Conservation (phyloP, 2,113 vertebrate species). For the Sceloporus tristichus region DNA sequence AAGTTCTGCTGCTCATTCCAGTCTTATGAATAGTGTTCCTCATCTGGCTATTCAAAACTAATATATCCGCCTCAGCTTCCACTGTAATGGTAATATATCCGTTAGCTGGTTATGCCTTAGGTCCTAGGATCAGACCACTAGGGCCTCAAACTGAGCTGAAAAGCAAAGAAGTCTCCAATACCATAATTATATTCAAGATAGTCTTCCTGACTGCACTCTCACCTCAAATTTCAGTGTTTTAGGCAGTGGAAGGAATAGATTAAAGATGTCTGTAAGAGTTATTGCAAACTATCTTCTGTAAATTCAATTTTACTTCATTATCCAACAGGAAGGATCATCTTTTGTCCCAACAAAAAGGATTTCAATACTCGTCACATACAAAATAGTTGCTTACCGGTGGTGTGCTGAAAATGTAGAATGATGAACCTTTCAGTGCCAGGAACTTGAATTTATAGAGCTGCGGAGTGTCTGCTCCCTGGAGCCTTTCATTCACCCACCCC, state of each 20-base stretch:
- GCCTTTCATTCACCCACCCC: conserved; percentile 91
- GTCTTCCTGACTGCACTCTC: background rate
- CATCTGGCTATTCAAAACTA: background rate
- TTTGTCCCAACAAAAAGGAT: background rate
- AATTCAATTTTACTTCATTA: conserved; percentile 21
- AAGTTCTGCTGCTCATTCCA: conserved; percentile 7
- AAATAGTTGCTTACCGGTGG: conserved; percentile 85
- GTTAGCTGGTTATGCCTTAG: background rate
- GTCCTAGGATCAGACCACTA: background rate
- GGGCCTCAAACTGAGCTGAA: background rate
- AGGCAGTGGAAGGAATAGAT: background rate
- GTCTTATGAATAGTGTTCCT: background rate
- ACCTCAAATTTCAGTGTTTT: conserved; percentile 6
- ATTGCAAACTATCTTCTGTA: conserved; percentile 24
- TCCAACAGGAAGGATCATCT: conserved; percentile 17
- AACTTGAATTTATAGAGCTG: conserved; percentile 85
- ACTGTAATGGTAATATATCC: background rate
- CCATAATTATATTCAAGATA: conserved; percentile 3
- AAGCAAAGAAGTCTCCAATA: background rate
- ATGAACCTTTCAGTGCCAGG: conserved; percentile 90
- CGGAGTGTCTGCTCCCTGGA: conserved; percentile 76
- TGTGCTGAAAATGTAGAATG: conserved; percentile 86
- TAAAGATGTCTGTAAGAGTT: conserved; percentile 27
- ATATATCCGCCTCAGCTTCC: background rate
- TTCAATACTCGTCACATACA: background rate